Evolutionary conservation across 92 coral and sea anemone species (phyloP), one percentile per base, ranked within the genome.

Genomic region (Ricordea florida): DNA sequence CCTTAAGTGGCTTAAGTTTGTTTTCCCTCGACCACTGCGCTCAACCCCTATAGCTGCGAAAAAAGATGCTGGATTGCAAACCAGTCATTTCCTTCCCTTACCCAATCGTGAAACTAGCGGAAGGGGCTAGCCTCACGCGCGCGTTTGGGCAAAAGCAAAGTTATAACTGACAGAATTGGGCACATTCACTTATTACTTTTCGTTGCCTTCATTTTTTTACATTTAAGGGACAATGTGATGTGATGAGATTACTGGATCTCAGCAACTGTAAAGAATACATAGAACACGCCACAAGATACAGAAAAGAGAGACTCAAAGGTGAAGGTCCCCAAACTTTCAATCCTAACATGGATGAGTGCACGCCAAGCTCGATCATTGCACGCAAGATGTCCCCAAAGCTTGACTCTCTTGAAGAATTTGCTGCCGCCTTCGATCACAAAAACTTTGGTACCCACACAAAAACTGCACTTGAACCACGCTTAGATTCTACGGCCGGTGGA

Each of bases 191-290:
- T n/a, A n/a, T n/a, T n/a, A n/a, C n/a, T n/a, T n/a, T n/a, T n/a
- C n/a, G n/a, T n/a, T n/a, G n/a, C n/a, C n/a, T n/a, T n/a, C n/a
- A n/a, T n/a, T n/a, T n/a, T n/a, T 8, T 13, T 17, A 9, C 45
- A 26, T 30, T 66, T 7, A 32, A 94, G 98, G 98, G 98, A 16
- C 89, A 87, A 20, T 93, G 96, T 65, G 89, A 94, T 27, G 86
- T 94, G 7, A 52, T 94, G 26, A 86, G 98, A 18, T 83, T 92
- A 6, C 38, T 94, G 38, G 98, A 94, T 72, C 90, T 94, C 34
- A 75, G 92, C 22, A 73, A 71, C 29, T 88, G 90, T 46, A 73
- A 83, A 36, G 88, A 90, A 31, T 94, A 90, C 74, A 64, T 81
- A 23, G 69, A 85, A 27, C 79, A 85, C 68, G 76, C 84, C 50